phyloP scores from a whole-genome alignment of 2,888 invertebrate species.

The Aphrophora alni region DNA sequence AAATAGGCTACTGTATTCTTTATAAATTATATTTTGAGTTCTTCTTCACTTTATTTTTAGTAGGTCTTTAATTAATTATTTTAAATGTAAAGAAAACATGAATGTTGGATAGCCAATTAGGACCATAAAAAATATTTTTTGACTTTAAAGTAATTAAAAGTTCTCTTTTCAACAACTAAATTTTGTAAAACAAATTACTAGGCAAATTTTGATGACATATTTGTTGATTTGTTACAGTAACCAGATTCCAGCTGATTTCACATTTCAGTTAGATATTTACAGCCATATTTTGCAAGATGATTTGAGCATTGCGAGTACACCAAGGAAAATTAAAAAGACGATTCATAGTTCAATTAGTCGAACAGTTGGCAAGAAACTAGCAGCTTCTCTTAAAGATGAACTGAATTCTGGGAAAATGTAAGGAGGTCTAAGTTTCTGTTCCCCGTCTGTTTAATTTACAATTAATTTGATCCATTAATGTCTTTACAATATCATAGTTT shows the following conservation, averaged over 20 bases:
- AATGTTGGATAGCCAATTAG: no score
- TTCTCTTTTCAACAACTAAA: no score
- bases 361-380: constrained; percentile 67
- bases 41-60: no score
- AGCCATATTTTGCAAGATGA: constrained; percentile 68
- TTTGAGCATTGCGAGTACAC: constrained; percentile 67
- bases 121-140: no score
- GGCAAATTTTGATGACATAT: no score
- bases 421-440: constrained; percentile 43
- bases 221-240: constrained; percentile 58
- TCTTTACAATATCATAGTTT: not conserved
- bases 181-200: no score
- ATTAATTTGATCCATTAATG: not conserved
- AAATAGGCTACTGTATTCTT: no score
- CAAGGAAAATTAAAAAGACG: constrained; percentile 66
- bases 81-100: no score
- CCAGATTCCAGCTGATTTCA: constrained; percentile 65
- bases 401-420: constrained; percentile 61
- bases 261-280: constrained; percentile 66
- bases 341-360: constrained; percentile 67
- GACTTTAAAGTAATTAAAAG: no score
- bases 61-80: no score
- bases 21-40: no score
- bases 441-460: not conserved
- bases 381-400: constrained; percentile 63